These are phyloP conservation scores for Casuarius casuarius DNA, from an alignment of 2,113 vertebrate genomes.

Conservation along the genomic window DNA sequence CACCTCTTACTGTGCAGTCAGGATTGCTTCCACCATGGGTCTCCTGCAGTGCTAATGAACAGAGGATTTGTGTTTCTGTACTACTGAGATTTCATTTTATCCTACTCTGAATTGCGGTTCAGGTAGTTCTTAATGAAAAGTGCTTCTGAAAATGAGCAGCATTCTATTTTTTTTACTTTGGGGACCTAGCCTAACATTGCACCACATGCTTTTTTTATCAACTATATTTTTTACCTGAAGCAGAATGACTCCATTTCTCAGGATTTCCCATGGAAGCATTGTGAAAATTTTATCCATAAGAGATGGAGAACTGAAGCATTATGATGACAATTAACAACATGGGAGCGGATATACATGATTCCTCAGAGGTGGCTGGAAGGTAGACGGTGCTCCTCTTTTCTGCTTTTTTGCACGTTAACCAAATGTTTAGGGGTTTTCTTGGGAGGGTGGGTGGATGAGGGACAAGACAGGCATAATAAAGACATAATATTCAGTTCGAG, in stretches of 20 bases:
- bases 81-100: background rate
- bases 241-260: background rate
- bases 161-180: background rate
- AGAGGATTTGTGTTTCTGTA: background rate
- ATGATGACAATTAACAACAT: background rate
- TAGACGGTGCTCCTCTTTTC: background rate
- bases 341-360: background rate
- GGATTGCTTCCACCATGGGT: background rate
- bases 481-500: background rate
- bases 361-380: background rate
- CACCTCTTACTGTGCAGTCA: background rate
- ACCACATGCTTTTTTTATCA: background rate
- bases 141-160: background rate
- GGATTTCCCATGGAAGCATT: background rate
- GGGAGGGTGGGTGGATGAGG: background rate
- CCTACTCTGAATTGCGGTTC: background rate
- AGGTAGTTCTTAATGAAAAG: background rate
- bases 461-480: background rate
- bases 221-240: background rate
- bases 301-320: background rate
- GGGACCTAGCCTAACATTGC: background rate
- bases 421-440: background rate
- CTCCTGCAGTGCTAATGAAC: background rate
- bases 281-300: background rate
- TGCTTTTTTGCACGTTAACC: background rate